phyloP scores from a whole-genome alignment of 2,113 vertebrate species.

The Sporophila hypoxantha region DNA sequence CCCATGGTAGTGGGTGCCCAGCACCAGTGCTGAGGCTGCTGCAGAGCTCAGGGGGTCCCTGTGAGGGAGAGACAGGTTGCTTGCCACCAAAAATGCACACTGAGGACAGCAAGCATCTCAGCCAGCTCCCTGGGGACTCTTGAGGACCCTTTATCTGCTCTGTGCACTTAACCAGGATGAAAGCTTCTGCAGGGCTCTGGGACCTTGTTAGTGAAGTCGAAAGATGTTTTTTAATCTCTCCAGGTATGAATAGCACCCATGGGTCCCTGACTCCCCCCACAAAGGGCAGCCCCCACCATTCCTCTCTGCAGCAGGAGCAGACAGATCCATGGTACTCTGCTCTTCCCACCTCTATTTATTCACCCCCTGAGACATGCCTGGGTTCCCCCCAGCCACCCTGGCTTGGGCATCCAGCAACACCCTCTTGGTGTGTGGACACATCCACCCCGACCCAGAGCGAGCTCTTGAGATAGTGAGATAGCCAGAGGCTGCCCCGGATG shows the following conservation, averaged over 20 bases:
- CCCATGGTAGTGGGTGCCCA: rapidly evolving
- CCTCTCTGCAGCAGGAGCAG: neutral
- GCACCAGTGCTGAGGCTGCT: neutral
- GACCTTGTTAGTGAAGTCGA: neutral
- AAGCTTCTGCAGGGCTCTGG: neutral
- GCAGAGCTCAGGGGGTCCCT: neutral
- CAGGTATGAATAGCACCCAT: neutral
- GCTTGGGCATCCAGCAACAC: constrained; percentile 27
- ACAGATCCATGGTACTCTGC: rapidly evolving
- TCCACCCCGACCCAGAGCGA: neutral
- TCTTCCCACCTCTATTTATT: neutral
- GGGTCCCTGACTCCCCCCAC: neutral
- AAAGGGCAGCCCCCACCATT: neutral
- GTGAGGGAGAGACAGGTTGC: rapidly evolving
- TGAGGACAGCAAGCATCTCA: neutral
- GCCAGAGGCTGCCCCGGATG: neutral
- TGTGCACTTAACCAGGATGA: neutral
- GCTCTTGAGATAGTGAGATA: constrained; percentile 27
- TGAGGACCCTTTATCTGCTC: neutral
- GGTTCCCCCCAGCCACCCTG: neutral
- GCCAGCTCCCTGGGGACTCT: neutral
- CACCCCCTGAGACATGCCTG: neutral
- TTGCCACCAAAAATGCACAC: neutral
- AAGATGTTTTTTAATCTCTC: neutral
- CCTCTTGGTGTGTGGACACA: neutral